phyloP scores from a whole-genome alignment of 92 coral and sea anemone genomes.

The Epizoanthus fatuus region DNA sequence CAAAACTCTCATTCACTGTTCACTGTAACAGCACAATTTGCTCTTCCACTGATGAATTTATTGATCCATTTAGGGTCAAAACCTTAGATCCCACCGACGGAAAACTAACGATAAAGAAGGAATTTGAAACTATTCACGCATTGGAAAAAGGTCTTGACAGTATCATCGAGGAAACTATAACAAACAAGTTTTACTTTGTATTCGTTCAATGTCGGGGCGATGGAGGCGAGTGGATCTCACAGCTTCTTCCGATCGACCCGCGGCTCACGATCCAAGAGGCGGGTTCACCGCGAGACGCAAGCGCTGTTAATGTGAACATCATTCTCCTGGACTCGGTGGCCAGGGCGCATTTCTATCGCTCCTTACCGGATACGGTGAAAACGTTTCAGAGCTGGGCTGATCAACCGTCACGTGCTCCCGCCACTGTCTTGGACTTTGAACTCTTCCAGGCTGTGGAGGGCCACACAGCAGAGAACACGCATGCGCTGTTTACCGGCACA shows the following conservation, averaged over 20 bases:
- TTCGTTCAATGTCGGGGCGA: constrained; percentile 64
- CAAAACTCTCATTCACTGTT: neutral
- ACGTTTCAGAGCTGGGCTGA: constrained; percentile 70
- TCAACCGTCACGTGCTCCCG: constrained; percentile 59
- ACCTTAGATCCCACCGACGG: constrained; percentile 9
- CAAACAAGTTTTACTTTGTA: constrained; percentile 62
- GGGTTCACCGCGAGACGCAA: constrained; percentile 40
- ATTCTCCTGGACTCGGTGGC: constrained; percentile 85
- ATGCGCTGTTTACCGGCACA: constrained; percentile 87
- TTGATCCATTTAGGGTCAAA: constrained; percentile 1
- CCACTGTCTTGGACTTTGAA: constrained; percentile 81
- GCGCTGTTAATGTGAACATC: constrained; percentile 78
- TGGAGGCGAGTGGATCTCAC: constrained; percentile 50
- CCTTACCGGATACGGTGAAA: constrained; percentile 82
- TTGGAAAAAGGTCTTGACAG: constrained; percentile 62
- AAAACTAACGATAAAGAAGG: neutral
- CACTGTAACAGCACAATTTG: constrained; percentile 14
- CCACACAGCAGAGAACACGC: constrained; percentile 88
- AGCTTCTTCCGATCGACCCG: constrained; percentile 76
- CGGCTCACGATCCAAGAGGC: constrained; percentile 62
- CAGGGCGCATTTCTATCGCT: constrained; percentile 94
- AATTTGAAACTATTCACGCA: constrained; percentile 13
- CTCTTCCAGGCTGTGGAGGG: constrained; percentile 88
- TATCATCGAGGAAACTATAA: constrained; percentile 42
- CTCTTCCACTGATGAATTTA: neutral